phyloP scores from a whole-genome alignment of 2,113 vertebrate species.

The Phasianus colchicus region DNA sequence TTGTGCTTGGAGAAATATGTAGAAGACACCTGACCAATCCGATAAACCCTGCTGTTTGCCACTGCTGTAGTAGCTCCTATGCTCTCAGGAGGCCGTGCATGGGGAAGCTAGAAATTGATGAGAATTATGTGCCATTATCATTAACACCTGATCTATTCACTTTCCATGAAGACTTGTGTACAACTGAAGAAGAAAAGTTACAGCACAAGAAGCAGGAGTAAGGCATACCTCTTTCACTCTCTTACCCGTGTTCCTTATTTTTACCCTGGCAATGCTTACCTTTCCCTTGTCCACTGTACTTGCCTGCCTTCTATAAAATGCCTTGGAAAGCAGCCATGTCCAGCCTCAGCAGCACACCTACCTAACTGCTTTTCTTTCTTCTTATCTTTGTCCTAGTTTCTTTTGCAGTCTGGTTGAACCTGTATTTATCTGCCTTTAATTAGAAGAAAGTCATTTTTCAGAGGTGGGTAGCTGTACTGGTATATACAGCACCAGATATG shows the following conservation, averaged over 20 bases:
- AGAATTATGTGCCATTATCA: neutral
- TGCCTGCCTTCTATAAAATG: rapidly evolving
- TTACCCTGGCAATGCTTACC: neutral
- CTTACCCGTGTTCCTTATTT: neutral
- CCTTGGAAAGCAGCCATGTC: rapidly evolving
- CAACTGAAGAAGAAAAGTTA: neutral
- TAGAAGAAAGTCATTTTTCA: neutral
- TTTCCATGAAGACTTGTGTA: slow-evolving; percentile 48
- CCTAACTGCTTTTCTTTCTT: neutral
- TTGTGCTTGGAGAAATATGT: slow-evolving; percentile 60
- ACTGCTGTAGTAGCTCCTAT: slow-evolving; percentile 48
- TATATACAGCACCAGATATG: rapidly evolving
- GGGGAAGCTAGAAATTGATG: slow-evolving; percentile 12
- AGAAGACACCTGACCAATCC: slow-evolving; percentile 8
- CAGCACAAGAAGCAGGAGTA: slow-evolving; percentile 66
- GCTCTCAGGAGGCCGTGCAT: slow-evolving; percentile 36
- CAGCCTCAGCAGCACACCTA: neutral
- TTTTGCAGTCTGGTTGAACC: neutral
- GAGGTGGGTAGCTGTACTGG: neutral
- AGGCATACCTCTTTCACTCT: neutral
- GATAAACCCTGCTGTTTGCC: slow-evolving; percentile 13
- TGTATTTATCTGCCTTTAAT: too few relatives aligned
- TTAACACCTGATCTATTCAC: slow-evolving; percentile 14
- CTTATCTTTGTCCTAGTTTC: rapidly evolving
- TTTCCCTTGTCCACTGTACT: neutral